Percentiles rank a stretch among this genome's conserved stretches.
phyloP scores from a whole-genome alignment of 2,888 invertebrate species.

The Platycheirus albimanus region DNA sequence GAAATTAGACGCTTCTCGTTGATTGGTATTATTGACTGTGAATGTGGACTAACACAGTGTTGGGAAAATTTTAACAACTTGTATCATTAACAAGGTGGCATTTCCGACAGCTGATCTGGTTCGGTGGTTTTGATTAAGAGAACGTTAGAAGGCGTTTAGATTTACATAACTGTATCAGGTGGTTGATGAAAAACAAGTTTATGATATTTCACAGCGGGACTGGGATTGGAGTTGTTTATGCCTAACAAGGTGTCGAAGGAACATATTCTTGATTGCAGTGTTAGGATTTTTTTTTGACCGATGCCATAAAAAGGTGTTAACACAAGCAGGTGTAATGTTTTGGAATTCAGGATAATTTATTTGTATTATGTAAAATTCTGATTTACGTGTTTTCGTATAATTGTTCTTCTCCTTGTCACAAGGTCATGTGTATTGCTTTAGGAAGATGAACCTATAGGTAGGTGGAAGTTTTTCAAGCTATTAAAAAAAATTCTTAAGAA shows the following conservation, averaged over 20 bases:
- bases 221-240: slow-evolving; percentile 21
- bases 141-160: slow-evolving; percentile 35
- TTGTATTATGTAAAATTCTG: too few relatives aligned
- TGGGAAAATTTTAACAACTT: slow-evolving; percentile 48
- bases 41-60: slow-evolving; percentile 46
- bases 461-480: too few relatives aligned
- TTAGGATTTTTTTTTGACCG: too few relatives aligned
- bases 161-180: slow-evolving; percentile 64
- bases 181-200: slow-evolving; percentile 34
- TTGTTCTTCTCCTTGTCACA: too few relatives aligned
- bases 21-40: slow-evolving; percentile 57
- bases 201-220: slow-evolving; percentile 54
- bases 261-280: neutral
- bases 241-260: slow-evolving; percentile 65
- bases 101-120: slow-evolving; percentile 70
- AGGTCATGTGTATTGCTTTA: too few relatives aligned
- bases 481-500: too few relatives aligned
- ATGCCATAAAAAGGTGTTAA: too few relatives aligned
- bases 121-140: slow-evolving; percentile 33
- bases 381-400: too few relatives aligned
- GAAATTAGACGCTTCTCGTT: slow-evolving; percentile 45
- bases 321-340: too few relatives aligned
- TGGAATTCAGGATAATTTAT: too few relatives aligned
- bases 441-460: too few relatives aligned
- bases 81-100: slow-evolving; percentile 65